Conservation (phyloP, 2,797 vertebrate species). For the Anolis apletophallus region DNA sequence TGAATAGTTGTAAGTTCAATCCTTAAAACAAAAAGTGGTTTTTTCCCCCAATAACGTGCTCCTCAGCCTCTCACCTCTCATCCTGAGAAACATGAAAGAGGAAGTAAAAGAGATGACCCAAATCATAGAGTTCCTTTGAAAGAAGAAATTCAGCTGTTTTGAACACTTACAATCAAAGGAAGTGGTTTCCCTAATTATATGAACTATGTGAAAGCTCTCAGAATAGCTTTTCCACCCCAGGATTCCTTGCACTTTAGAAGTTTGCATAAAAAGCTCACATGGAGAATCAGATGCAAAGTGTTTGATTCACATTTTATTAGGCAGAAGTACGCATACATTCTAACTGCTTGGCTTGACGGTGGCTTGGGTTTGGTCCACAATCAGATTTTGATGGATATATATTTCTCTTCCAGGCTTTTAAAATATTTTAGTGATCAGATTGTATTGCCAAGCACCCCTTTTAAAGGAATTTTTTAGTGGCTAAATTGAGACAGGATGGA, state of each 20-base stretch:
- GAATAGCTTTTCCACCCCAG: slow-evolving; percentile 87
- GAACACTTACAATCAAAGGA: slow-evolving; percentile 89
- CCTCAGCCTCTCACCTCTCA: slow-evolving; percentile 80
- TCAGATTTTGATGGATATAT: slow-evolving; percentile 76
- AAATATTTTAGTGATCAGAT: slow-evolving; percentile 72
- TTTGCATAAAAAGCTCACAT: slow-evolving; percentile 86
- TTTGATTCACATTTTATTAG: slow-evolving; percentile 86
- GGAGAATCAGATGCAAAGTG: slow-evolving; percentile 86
- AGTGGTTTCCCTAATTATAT: slow-evolving; percentile 87
- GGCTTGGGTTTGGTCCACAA: slow-evolving; percentile 74
- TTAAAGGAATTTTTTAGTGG: slow-evolving; percentile 64
- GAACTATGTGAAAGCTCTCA: slow-evolving; percentile 86
- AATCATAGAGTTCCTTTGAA: slow-evolving; percentile 86
- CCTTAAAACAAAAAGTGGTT: slow-evolving; percentile 85
- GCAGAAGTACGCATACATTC: slow-evolving; percentile 78
- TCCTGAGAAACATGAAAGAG: slow-evolving; percentile 86
- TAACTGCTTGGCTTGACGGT: slow-evolving; percentile 72
- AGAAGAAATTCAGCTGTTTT: slow-evolving; percentile 87
- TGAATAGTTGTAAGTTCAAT: slow-evolving; percentile 83
- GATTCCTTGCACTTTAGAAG: slow-evolving; percentile 87
- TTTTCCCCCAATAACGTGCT: slow-evolving; percentile 82
- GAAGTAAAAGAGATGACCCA: slow-evolving; percentile 86
- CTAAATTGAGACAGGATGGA: slow-evolving; percentile 67
- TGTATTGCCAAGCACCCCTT: slow-evolving; percentile 66
- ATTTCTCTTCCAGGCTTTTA: slow-evolving; percentile 72